Evolutionary conservation across 2,797 vertebrate genomes (phyloP), one percentile per base, ranked within the genome.

Genomic region (Tenualosa ilisha): DNA sequence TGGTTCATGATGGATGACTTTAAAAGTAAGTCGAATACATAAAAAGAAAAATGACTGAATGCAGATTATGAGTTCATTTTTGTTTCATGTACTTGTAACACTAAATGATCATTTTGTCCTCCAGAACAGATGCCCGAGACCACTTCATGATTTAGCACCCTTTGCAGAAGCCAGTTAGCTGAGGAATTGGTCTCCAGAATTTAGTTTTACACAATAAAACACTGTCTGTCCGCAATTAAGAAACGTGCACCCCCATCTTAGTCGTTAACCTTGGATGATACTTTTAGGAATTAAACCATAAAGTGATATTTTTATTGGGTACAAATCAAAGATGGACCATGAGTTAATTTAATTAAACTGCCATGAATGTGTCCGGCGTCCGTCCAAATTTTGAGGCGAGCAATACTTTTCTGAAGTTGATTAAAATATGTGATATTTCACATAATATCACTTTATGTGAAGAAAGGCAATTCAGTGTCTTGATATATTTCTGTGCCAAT

Each of bases 381-480:
- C 86, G 82, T 95, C 95, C 94, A 95, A 94, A 94, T 93, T 94
- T 94, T 93, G 87, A 94, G 91, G 86, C 90, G 88, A 91, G 92
- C 91, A 91, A 93, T 94, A 93, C 91, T 91, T 91, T 93, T 65
- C 82, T 89, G 92, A 93, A 95, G 94, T 94, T 96, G 94, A 96
- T 95, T 95, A 95, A 95, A 96, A 95, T 96, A 94, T 94, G 93
- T 89, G 92, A 93, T 95, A 95, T 94, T 95, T 95, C 92, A 93
- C 94, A 96, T 96, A 94, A 96, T 94, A 95, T 95, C 93, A 91
- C 93, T 95, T 95, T 95, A 95, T 95, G 93, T 92, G 83, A 89
- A 88, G 91, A 92, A 93, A 92, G 93, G 93, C 94, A 93, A 95
- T 94, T 95, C 90, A 93, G 92, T 94, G 92, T 94, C 92, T 92